Conservation (phyloP, 2,797 vertebrate species). For the Melanotaenia boesemani region DNA sequence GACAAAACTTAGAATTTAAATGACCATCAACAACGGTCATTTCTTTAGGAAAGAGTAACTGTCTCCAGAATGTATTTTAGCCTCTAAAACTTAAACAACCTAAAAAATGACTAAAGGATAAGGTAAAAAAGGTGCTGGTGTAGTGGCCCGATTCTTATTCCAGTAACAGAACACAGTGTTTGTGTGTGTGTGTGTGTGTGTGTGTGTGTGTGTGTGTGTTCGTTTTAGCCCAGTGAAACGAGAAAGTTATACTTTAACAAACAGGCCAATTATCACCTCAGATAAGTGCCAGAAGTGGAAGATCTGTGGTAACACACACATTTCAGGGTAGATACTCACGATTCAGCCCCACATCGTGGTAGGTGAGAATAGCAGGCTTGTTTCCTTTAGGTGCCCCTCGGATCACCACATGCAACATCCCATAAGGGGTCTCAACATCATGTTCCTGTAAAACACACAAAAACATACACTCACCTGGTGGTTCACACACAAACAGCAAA, state of each 20-base stretch:
- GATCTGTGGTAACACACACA: constrained; percentile 19
- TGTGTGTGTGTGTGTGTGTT: not conserved
- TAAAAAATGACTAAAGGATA: not conserved
- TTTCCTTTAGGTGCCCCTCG: constrained; percentile 95
- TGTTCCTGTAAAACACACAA: constrained; percentile 88
- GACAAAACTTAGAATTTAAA: no score
- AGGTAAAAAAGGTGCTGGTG: not conserved
- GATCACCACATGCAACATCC: constrained; percentile 96
- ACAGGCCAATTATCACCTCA: constrained; percentile 63
- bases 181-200: not conserved
- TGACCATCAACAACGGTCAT: no score
- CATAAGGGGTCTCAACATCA: constrained; percentile 95
- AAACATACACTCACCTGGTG: constrained; percentile 41
- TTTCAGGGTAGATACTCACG: constrained; percentile 84
- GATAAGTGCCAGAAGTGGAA: constrained; percentile 44
- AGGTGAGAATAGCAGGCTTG: constrained; percentile 95
- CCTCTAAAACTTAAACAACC: no score
- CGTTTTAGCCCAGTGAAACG: not conserved
- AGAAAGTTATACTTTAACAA: not conserved
- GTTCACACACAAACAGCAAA: constrained; percentile 4
- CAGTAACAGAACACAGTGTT: not conserved
- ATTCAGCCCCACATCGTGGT: constrained; percentile 97
- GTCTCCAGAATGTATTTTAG: no score
- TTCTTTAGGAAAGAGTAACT: no score
- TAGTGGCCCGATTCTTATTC: not conserved